A percentile compares a stretch with the other conserved stretches of the same genome.
Evolutionary conservation across 2,888 invertebrate species (phyloP).

Genomic region (Lasioglossum marginatum): DNA sequence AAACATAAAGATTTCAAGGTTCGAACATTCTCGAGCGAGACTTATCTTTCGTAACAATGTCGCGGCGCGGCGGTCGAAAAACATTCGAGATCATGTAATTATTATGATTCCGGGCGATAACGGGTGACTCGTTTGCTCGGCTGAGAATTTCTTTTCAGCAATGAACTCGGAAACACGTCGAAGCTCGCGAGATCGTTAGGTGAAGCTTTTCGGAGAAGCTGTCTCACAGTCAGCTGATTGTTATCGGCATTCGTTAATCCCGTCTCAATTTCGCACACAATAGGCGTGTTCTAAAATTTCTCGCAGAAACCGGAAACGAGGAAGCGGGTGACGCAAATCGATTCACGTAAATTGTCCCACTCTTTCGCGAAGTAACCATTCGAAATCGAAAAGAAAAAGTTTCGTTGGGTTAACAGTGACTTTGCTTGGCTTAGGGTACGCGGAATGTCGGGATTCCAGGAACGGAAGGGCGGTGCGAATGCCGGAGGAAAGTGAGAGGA

Average conservation of each 20-base stretch:
- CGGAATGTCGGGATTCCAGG: conserved; percentile 46
- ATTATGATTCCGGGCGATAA: conserved; percentile 1
- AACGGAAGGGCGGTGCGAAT: conserved; percentile 51
- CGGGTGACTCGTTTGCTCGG: neutral
- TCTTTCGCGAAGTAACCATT: neutral
- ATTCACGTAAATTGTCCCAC: neutral
- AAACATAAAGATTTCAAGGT: neutral
- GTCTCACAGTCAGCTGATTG: neutral
- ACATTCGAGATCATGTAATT: neutral
- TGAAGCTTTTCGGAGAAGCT: neutral
- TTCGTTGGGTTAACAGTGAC: conserved; percentile 2
- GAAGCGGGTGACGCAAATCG: neutral
- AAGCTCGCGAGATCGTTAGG: neutral
- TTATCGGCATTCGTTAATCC: neutral
- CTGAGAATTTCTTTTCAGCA: neutral
- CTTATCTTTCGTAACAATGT: neutral
- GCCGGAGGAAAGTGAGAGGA: conserved; percentile 52
- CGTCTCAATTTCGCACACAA: neutral
- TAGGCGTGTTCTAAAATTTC: neutral
- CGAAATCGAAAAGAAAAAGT: neutral
- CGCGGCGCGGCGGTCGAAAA: neutral
- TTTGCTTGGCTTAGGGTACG: conserved; percentile 43
- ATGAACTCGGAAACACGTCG: neutral
- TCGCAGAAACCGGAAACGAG: neutral
- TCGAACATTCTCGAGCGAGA: neutral